Percentiles rank a stretch among this genome's conserved stretches.
These are phyloP conservation scores for Patiria miniata DNA, from an alignment of 35 echinoderm and acorn worm species.

Conservation along the genomic window DNA sequence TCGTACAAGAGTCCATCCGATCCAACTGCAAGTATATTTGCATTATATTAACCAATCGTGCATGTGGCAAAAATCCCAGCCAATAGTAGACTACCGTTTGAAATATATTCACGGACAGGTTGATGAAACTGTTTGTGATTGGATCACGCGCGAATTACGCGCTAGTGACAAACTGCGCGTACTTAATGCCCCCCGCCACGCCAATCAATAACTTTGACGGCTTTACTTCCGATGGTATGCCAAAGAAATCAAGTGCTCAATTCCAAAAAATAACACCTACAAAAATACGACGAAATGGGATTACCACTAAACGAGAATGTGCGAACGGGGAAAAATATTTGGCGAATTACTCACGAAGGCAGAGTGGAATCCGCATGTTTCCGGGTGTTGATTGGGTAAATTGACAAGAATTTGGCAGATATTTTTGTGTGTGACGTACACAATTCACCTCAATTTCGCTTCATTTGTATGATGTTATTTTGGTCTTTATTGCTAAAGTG, in stretches of 20 bases:
- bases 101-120: too few relatives aligned
- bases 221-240: neutral
- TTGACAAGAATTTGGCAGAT: neutral
- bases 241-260: conserved; percentile 19
- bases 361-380: neutral
- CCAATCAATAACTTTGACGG: conserved; percentile 12
- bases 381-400: neutral
- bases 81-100: too few relatives aligned
- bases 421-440: too few relatives aligned
- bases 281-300: conserved; percentile 10
- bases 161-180: conserved; percentile 6
- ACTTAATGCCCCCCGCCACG: neutral
- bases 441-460: too few relatives aligned
- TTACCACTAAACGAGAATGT: neutral
- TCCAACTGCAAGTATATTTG: too few relatives aligned
- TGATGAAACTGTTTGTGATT: too few relatives aligned
- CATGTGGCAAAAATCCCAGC: too few relatives aligned
- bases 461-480: too few relatives aligned
- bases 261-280: conserved; percentile 9
- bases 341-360: neutral
- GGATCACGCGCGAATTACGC: neutral
- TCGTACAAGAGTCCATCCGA: too few relatives aligned
- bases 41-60: too few relatives aligned
- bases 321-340: neutral
- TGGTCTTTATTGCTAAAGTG: too few relatives aligned